Conservation (phyloP, 1,140 invertebrate species). For the Meloidogyne hapla region DNA sequence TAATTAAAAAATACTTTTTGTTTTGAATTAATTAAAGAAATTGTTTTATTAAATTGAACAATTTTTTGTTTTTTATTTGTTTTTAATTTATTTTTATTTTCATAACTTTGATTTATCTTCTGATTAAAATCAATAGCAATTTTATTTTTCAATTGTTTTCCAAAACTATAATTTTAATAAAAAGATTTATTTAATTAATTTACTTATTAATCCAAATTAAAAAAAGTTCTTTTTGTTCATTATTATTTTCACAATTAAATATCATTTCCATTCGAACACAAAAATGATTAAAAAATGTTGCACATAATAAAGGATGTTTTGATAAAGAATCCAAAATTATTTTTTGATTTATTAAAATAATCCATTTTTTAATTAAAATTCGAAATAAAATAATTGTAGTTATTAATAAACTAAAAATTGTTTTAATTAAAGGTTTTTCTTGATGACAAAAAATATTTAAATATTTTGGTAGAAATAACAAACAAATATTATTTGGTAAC, state of each 20-base stretch:
- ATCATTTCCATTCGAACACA: background rate
- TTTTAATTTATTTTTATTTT: too few relatives aligned
- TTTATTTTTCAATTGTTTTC: background rate
- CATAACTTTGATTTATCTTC: background rate
- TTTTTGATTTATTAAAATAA: background rate
- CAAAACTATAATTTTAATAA: background rate
- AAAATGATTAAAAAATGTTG: background rate
- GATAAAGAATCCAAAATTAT: background rate
- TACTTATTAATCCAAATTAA: background rate
- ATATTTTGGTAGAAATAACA: background rate
- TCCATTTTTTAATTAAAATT: background rate
- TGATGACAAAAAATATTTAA: background rate
- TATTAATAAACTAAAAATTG: conserved; percentile 1
- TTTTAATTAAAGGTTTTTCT: background rate
- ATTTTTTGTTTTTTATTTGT: background rate
- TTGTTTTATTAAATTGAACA: background rate
- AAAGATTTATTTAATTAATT: background rate
- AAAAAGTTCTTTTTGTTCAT: background rate
- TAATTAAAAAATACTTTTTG: background rate
- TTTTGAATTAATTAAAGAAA: background rate
- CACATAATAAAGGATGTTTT: background rate
- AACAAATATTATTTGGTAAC: background rate
- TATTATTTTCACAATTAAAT: background rate
- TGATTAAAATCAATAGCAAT: background rate
- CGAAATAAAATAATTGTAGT: background rate